Conservation (phyloP, 2,888 invertebrate genomes). For the Drosophila imparisetae region DNA sequence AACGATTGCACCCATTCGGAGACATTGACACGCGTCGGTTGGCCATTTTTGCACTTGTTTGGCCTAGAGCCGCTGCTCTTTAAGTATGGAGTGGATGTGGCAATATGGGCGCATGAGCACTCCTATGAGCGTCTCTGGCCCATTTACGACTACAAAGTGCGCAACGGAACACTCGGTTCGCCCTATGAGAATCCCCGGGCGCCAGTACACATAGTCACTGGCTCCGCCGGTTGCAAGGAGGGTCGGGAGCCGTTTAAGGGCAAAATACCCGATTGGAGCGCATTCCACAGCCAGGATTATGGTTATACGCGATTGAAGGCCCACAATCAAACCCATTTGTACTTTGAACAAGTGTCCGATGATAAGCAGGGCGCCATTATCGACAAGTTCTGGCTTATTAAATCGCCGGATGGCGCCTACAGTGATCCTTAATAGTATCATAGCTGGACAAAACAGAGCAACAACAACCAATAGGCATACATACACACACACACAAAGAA, state of each 20-base stretch:
- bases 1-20: constrained; percentile 90
- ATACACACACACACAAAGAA: constrained; percentile 7
- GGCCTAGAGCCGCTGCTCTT: constrained; percentile 94
- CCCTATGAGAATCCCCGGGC: constrained; percentile 89
- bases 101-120: constrained; percentile 99
- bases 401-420: constrained; percentile 85
- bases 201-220: constrained; percentile 96
- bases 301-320: constrained; percentile 95
- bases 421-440: constrained; percentile 23
- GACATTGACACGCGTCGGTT: constrained; percentile 88
- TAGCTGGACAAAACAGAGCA: neutral
- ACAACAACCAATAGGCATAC: constrained; percentile 1
- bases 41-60: constrained; percentile 88
- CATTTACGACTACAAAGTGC: constrained; percentile 92
- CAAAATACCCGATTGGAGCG: constrained; percentile 90
- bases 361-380: constrained; percentile 89
- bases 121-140: constrained; percentile 98
- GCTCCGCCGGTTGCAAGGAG: constrained; percentile 96
- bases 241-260: constrained; percentile 90
- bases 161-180: constrained; percentile 86
- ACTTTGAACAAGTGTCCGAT: constrained; percentile 94
- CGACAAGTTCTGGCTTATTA: constrained; percentile 89
- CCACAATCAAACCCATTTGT: constrained; percentile 93
- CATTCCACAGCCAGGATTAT: constrained; percentile 94
- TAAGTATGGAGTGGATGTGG: constrained; percentile 95